phyloP scores from a whole-genome alignment of 2,113 vertebrate species.

The Colius striatus region DNA sequence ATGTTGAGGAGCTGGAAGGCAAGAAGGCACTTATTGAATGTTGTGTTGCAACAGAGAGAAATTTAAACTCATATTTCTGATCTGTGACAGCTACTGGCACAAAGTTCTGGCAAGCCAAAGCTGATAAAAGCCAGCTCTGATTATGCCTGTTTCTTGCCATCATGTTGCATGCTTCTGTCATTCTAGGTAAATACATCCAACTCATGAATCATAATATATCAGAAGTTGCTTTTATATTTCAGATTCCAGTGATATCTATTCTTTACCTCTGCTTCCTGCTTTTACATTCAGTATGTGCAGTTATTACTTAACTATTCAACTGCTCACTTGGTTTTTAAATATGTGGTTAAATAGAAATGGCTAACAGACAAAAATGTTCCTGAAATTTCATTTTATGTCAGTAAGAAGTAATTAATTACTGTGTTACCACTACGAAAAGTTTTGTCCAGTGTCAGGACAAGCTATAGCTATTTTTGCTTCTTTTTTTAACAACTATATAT shows the following conservation, averaged over 20 bases:
- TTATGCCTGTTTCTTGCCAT: conserved; percentile 38
- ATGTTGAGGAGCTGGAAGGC: background rate
- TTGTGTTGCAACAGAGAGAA: conserved; percentile 1
- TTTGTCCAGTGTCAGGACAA: background rate
- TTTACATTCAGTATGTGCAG: background rate
- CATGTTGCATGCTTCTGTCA: background rate
- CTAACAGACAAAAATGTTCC: background rate
- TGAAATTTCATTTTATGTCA: background rate
- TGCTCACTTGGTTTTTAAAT: background rate
- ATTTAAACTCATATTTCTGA: conserved; percentile 1
- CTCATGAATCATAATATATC: conserved; percentile 20
- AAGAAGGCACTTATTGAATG: background rate
- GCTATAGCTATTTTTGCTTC: background rate
- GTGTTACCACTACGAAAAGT: background rate
- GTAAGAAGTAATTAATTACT: background rate
- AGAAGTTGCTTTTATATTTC: conserved; percentile 20
- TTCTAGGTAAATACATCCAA: conserved; percentile 17
- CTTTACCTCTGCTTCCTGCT: background rate
- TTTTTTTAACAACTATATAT: background rate
- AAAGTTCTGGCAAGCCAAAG: conserved; percentile 35
- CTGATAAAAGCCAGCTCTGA: conserved; percentile 41
- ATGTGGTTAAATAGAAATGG: background rate
- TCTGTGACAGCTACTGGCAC: conserved; percentile 35
- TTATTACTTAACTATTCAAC: background rate
- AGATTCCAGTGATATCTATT: background rate